Evolutionary conservation across 2,888 invertebrate genomes (phyloP).

Genomic region (Lithophane semibrunnea): DNA sequence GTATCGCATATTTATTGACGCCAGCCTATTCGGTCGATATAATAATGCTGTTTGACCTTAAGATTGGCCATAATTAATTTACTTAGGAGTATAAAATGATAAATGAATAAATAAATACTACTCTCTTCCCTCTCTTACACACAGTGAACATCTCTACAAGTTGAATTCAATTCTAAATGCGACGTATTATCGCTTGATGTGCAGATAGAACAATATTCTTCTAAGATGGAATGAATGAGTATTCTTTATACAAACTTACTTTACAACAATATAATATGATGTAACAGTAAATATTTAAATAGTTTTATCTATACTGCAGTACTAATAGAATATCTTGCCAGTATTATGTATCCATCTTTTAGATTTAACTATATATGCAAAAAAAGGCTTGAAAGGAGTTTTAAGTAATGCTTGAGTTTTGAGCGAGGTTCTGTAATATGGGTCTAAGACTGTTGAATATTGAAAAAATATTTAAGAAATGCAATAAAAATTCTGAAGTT

Average conservation of each 20-base stretch:
- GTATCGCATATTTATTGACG: not conserved
- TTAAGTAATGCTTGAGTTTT: no score
- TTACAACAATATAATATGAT: conserved; percentile 48
- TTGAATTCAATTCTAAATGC: conserved; percentile 37
- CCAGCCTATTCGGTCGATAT: not conserved
- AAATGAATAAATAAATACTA: conserved; percentile 32
- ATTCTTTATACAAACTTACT: conserved; percentile 67
- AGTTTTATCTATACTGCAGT: conserved; percentile 45
- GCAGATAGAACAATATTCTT: conserved; percentile 19
- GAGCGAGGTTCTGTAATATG: no score
- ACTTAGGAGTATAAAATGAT: conserved; percentile 17
- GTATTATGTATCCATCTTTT: conserved; percentile 4
- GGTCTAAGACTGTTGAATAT: not conserved
- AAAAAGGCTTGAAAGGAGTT: no score
- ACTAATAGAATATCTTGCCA: not conserved
- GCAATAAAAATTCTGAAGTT: not conserved
- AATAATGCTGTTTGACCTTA: not conserved
- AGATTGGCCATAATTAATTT: not conserved
- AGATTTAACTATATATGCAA: not conserved
- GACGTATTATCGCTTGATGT: conserved; percentile 13
- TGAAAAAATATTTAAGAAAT: not conserved
- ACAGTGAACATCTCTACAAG: conserved; percentile 25
- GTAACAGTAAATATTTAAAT: conserved; percentile 57
- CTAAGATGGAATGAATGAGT: conserved; percentile 72
- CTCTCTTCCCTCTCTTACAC: not conserved